Conservation (phyloP, 2,797 vertebrate species). For the Hapalemur alaotrensis region DNA sequence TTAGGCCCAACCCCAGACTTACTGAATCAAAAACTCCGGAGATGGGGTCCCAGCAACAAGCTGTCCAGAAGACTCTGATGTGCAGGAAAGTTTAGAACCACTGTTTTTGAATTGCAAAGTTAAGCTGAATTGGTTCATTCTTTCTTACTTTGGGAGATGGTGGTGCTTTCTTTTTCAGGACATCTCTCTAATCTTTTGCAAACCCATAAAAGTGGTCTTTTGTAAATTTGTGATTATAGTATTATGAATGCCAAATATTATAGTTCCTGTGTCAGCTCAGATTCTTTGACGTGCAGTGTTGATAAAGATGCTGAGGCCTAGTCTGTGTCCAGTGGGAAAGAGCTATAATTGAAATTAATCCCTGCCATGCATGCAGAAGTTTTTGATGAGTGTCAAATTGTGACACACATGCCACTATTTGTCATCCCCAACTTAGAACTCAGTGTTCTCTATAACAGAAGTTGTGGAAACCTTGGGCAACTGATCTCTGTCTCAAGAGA, state of each 20-base stretch:
- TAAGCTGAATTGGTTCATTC: background rate
- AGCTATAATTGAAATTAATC: background rate
- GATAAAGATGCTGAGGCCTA: background rate
- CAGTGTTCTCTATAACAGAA: background rate
- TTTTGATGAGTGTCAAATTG: background rate
- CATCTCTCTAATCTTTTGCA: background rate
- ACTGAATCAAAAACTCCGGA: background rate
- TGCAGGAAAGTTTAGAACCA: background rate
- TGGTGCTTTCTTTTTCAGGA: background rate
- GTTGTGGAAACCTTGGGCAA: background rate
- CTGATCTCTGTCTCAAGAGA: background rate
- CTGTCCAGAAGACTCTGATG: background rate
- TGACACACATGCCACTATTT: background rate
- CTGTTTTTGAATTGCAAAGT: conserved; percentile 10
- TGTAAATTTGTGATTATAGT: background rate
- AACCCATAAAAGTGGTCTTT: background rate
- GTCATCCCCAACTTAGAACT: background rate
- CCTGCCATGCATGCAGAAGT: background rate
- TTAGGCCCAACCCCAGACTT: background rate
- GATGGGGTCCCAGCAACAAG: background rate
- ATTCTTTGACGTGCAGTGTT: background rate
- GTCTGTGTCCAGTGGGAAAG: background rate
- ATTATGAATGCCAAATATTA: background rate
- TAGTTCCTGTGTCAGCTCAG: background rate
- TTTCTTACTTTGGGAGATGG: background rate